Evolutionary conservation across 2,888 invertebrate genomes (phyloP).

Genomic region (Machimus atricapillus): DNA sequence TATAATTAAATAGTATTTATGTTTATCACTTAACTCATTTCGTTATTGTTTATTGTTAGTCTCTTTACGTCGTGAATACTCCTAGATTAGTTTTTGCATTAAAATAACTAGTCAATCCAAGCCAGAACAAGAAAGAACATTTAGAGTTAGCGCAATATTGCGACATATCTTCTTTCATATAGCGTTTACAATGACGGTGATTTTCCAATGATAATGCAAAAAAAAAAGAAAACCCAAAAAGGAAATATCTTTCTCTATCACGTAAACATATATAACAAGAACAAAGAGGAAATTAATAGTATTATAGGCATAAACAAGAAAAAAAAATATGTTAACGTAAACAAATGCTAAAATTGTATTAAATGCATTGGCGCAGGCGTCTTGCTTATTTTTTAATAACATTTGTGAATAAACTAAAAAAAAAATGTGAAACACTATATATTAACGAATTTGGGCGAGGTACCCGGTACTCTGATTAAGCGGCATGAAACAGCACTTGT

Average conservation of each 20-base stretch:
- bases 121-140: constrained; percentile 6
- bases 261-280: constrained; percentile 24
- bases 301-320: constrained; percentile 30
- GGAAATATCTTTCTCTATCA: constrained; percentile 29
- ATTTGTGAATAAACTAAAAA: constrained; percentile 23
- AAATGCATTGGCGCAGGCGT: constrained; percentile 46
- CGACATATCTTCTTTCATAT: constrained; percentile 46
- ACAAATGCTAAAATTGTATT: constrained; percentile 26
- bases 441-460: constrained; percentile 26
- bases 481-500: neutral
- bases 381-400: constrained; percentile 46
- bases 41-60: neutral
- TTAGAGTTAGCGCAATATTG: constrained; percentile 46
- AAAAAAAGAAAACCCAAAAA: neutral
- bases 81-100: neutral
- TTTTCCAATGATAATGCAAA: neutral
- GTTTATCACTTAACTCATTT: neutral
- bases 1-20: neutral
- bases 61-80: neutral
- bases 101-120: constrained; percentile 12
- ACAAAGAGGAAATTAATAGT: constrained; percentile 29
- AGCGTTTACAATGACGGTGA: constrained; percentile 27
- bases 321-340: constrained; percentile 28
- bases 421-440: constrained; percentile 9
- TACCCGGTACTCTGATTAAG: constrained; percentile 27